phyloP scores from a whole-genome alignment of 2,797 vertebrate species.

The Jordanella pulchra region DNA sequence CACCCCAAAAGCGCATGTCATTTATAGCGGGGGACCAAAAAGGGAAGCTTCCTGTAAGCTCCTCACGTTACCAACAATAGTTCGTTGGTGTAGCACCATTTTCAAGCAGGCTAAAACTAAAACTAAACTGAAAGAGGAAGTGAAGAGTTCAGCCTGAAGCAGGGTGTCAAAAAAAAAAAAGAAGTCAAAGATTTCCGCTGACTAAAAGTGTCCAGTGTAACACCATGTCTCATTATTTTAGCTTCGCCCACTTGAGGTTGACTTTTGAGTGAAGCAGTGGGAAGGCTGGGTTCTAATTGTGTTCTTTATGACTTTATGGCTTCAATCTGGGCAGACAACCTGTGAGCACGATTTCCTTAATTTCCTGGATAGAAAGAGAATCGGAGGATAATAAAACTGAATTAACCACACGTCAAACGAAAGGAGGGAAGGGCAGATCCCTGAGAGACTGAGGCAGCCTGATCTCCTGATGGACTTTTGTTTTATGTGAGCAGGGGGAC shows the following conservation, averaged over 20 bases:
- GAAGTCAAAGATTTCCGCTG: conserved; percentile 57
- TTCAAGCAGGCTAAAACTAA: conserved; percentile 1
- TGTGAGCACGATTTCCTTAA: conserved; percentile 34
- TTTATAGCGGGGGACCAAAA: neutral
- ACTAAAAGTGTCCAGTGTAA: conserved; percentile 17
- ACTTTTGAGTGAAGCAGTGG: conserved; percentile 9
- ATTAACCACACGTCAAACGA: conserved; percentile 28
- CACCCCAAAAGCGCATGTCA: too few species aligned
- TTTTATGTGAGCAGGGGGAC: conserved; percentile 21
- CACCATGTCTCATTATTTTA: conserved; percentile 15
- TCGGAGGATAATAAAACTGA: conserved; percentile 43
- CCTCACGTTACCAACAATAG: neutral
- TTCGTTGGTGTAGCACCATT: neutral
- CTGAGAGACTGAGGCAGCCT: conserved; percentile 8
- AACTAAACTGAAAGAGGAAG: conserved; percentile 54
- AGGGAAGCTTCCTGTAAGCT: conserved; percentile 21
- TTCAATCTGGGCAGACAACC: conserved; percentile 25
- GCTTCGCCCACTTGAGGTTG: conserved; percentile 2
- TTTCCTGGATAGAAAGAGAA: conserved; percentile 51
- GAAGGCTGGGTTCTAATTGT: conserved; percentile 10
- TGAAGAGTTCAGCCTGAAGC: conserved; percentile 28
- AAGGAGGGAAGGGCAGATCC: conserved; percentile 2
- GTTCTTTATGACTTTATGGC: conserved; percentile 55
- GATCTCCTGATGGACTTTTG: conserved; percentile 49
- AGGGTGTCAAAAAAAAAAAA: conserved; percentile 63